Conservation (phyloP, 1,140 invertebrate genomes). For the Drosophila asahinai region DNA sequence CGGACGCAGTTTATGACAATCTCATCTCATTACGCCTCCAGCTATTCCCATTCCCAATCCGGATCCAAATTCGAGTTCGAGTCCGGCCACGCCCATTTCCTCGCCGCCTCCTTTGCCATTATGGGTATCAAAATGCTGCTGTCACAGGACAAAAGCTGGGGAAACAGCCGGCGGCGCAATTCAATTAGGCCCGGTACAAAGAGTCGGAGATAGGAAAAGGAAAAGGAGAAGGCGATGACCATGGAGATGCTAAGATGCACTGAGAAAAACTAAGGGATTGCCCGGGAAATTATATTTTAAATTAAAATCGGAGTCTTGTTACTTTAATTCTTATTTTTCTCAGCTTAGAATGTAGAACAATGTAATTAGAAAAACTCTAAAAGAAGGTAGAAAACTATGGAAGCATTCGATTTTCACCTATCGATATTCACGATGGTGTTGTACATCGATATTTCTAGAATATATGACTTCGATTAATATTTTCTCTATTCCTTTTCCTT, state of each 20-base stretch:
- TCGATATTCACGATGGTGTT: too few relatives aligned
- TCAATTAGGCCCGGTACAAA: constrained; percentile 64
- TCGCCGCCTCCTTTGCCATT: constrained; percentile 12
- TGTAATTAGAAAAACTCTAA: too few relatives aligned
- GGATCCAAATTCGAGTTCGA: constrained; percentile 3
- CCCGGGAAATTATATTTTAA: too few relatives aligned
- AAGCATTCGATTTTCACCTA: too few relatives aligned
- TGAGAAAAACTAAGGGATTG: background rate
- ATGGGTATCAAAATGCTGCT: constrained; percentile 61
- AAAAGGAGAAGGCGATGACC: background rate
- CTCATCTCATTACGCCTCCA: constrained; percentile 44
- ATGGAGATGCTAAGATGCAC: background rate
- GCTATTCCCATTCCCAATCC: background rate
- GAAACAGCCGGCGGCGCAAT: constrained; percentile 63
- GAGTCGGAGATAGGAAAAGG: constrained; percentile 12
- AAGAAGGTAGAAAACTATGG: too few relatives aligned
- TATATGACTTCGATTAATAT: too few relatives aligned
- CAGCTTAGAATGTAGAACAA: background rate
- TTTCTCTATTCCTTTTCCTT: too few relatives aligned
- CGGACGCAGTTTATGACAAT: constrained; percentile 43
- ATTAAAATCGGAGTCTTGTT: too few relatives aligned
- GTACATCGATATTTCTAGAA: too few relatives aligned
- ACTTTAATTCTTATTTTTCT: too few relatives aligned
- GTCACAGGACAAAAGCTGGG: constrained; percentile 60
- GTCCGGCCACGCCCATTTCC: constrained; percentile 5